Base-by-base conservation (phyloP, 2,113 vertebrate genomes). In the Setophaga kirtlandii region DNA sequence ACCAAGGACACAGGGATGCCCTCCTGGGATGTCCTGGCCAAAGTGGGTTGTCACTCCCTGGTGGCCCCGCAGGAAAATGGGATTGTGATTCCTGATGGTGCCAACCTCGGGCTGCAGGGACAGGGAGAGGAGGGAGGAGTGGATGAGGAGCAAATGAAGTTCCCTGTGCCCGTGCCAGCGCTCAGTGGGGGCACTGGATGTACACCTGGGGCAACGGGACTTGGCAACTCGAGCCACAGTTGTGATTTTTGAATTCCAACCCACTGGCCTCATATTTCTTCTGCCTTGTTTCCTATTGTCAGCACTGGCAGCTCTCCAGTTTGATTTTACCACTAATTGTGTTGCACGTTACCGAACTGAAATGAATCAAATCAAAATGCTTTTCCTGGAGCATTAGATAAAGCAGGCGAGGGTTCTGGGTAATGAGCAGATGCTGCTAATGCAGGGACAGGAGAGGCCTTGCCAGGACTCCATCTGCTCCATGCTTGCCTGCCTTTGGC, bases 361-460 rank as follows among this genome's bases (percentile, higher is more conserved):
- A 98, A 98, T 98, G 98, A 98, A 98, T 98, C 98, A 98, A 98
- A 98, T 98, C 98, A 98, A 96, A 98, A 98, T 98, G 98, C 98
- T 98, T 98, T 98, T 98, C 98, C 98, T 98, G 98, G 98, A 98
- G 98, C 98, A 98, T 97, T 98, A 98, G 98, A 97, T 98, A 98
- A 97, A 98, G 98, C 97, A 94, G 96, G 97, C 95, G 89, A 98
- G 97, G 98, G 98, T 97, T 98, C 98, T 98, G 98, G 98, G 98
- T 98, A 98, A 98, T 98, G 98, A 98, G 98, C 98, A 98, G 98
- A 98, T 98, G 98, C 98, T 98, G 98, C 98, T 98, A 98, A 98
- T 98, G 98, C 98, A 98, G 97, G 98, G 98, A 98, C 97, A 96
- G 98, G 24, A 68, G 96, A 88, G 98, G 96, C 96, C 97, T 97